Evolutionary conservation across 1,140 invertebrate genomes (phyloP), one percentile per base, ranked within the genome.

Genomic region (Drosophila nannoptera): DNA sequence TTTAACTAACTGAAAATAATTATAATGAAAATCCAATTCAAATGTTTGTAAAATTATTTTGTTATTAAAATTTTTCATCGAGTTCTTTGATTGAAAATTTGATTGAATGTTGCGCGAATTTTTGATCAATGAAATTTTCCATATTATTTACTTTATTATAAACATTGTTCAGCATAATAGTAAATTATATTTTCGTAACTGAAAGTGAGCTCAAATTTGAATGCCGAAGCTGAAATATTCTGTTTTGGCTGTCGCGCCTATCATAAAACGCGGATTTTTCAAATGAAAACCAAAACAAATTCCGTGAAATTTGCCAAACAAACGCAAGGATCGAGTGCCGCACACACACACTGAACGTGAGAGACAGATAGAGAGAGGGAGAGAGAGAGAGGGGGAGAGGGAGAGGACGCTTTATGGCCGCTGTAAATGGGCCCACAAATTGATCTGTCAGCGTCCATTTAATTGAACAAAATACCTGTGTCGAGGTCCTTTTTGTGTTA

Each of bases 381-480:
- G n/a, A n/a, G n/a, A n/a, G n/a, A n/a, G n/a, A n/a, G n/a, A n/a
- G n/a, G n/a, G n/a, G n/a, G 14, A 46, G 8, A 29, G 22, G 3
- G 22, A 22, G 1, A 22, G 22, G 1, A 22, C 3, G 22, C 36
- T 70, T 69, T 75, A 71, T 68, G 52, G 16, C 45, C 36, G 31
- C 16, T 35, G 53, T 62, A 70, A 78, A 78, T 75, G 60, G 65
- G 58, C 48, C 55, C 55, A 42, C 69, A 84, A 80, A 84, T 74
- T 74, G 81, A 86, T 64, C 77, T 84, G 80, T 84, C 81, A 80
- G 66, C 81, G 64, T 62, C 76, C 80, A 86, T 84, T 83, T 74
- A 74, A 42, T 12, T 38, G 53, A 33, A 40, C 43, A 43, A 73
- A 68, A 59, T 53, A 63, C 42, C 71, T 64, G 35, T 50, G 29